These are phyloP conservation scores for Entomobrya multifasciata DNA, from an alignment of 2,888 invertebrate genomes.

Conservation along the genomic window DNA sequence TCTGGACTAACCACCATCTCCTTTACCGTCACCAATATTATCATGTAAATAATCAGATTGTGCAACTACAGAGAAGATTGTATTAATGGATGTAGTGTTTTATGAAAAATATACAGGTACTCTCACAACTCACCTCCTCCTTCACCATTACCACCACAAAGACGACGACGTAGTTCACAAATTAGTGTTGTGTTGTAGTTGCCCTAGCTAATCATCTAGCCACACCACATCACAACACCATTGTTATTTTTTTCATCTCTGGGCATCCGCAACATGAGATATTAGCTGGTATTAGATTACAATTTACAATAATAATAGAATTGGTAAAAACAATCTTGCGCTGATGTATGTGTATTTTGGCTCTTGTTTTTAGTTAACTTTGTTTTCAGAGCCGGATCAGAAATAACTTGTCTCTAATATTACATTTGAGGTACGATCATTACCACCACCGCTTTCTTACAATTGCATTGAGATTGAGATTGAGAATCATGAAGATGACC, in stretches of 20 bases:
- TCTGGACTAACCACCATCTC: constrained; percentile 13
- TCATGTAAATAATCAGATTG: not conserved
- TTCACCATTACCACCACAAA: not conserved
- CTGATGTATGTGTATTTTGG: not conserved
- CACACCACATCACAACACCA: constrained; percentile 33
- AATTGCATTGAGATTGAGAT: too few species aligned
- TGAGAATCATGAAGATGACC: constrained; percentile 50
- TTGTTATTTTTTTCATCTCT: constrained; percentile 29
- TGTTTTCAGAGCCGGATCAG: constrained; percentile 29
- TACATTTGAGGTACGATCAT: constrained; percentile 17
- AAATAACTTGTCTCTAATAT: constrained; percentile 39
- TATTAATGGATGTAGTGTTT: too few species aligned
- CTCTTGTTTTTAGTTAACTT: constrained; percentile 19
- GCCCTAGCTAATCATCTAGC: constrained; percentile 49
- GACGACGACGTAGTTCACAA: constrained; percentile 4
- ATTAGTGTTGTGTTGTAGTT: constrained; percentile 38
- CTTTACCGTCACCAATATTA: not conserved
- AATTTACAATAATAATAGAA: constrained; percentile 35
- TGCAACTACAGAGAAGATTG: not conserved
- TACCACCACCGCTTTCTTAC: constrained; percentile 58
- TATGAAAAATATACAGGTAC: not conserved
- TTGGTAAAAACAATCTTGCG: constrained; percentile 51
- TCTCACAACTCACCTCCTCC: not conserved
- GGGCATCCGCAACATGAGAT: constrained; percentile 38
- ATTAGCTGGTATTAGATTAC: constrained; percentile 3